Evolutionary conservation across 2,888 invertebrate genomes (phyloP), one percentile per base, ranked within the genome.

Genomic region (Aethes cnicana): DNA sequence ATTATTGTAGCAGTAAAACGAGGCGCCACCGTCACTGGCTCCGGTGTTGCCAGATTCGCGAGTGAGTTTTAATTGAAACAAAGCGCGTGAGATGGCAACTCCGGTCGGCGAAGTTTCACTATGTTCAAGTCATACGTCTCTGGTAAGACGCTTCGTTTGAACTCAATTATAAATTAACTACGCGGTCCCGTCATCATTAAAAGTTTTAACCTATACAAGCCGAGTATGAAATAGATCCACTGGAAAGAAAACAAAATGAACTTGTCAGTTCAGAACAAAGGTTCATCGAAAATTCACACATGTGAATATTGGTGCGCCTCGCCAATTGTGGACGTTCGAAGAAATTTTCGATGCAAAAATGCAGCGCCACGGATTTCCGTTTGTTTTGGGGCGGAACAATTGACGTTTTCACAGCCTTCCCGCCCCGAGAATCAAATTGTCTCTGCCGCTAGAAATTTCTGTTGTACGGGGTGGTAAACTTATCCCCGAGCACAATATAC

Each of bases 1-100:
- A 56, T 59, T 62, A 59, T 66, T 37, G 12, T 50, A 44, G 26
- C 43, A 36, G 64, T 62, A 63, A 65, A 70, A 71, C 66, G 65
- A 68, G 59, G 53, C 64, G 58, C 50, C 55, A 55, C 54, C 53
- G 56, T 60, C 50, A 61, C 59, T 26, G 37, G n/a, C 18, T 16
- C 7, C 26, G 41, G 14, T 39, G 44, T 44, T 52, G 37, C 46
- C 16, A 46, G 58, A 57, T 58, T 57, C 58, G 62, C 59, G 58
- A 64, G 64, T 61, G 72, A 74, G 69, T 77, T 79, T 72, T 72
- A 78, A 77, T 77, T 77, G 76, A 78, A 70, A 74, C 73, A 74
- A 69, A 72, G 67, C 63, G 60, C 55, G 50, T 55, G 62, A 59
- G 53, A 42, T 57, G 53, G 52, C 46, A 52, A 46, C 52, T 46